Conservation (phyloP, 1,140 invertebrate species). For the Macrocentrus cingulum region DNA sequence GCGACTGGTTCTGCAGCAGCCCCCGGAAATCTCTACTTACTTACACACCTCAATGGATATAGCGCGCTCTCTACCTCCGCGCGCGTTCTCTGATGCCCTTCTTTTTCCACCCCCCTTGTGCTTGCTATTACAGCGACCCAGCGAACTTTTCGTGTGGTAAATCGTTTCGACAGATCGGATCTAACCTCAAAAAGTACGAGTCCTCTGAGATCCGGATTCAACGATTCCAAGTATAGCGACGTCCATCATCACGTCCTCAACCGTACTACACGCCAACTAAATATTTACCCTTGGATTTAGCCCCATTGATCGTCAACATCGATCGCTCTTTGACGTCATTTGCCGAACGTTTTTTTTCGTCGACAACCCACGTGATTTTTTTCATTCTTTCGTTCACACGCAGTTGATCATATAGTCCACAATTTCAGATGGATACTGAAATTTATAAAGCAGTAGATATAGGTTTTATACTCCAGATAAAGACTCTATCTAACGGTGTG, state of each 20-base stretch:
- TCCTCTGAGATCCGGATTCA: background rate
- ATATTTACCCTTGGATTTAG: constrained; percentile 11
- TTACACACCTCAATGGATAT: constrained; percentile 45
- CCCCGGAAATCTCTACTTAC: constrained; percentile 58
- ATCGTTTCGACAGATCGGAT: constrained; percentile 43
- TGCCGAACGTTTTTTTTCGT: background rate
- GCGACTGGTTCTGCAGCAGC: constrained; percentile 32
- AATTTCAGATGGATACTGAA: too few relatives aligned
- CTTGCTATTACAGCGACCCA: constrained; percentile 19
- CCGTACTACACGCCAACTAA: background rate
- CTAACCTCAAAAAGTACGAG: constrained; percentile 3
- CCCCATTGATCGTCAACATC: background rate
- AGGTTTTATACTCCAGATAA: too few relatives aligned
- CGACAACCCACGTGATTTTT: too few relatives aligned
- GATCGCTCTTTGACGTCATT: background rate
- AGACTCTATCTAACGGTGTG: too few relatives aligned
- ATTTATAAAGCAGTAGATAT: too few relatives aligned
- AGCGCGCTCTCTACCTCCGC: background rate
- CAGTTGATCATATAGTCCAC: too few relatives aligned
- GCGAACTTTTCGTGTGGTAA: constrained; percentile 33
- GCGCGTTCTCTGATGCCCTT: constrained; percentile 8
- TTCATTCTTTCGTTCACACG: too few relatives aligned
- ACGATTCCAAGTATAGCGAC: constrained; percentile 8
- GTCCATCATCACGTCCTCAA: background rate
- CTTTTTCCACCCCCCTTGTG: constrained; percentile 12